Evolutionary conservation across 2,888 invertebrate species (phyloP).

Genomic region (Andrena flavipes): DNA sequence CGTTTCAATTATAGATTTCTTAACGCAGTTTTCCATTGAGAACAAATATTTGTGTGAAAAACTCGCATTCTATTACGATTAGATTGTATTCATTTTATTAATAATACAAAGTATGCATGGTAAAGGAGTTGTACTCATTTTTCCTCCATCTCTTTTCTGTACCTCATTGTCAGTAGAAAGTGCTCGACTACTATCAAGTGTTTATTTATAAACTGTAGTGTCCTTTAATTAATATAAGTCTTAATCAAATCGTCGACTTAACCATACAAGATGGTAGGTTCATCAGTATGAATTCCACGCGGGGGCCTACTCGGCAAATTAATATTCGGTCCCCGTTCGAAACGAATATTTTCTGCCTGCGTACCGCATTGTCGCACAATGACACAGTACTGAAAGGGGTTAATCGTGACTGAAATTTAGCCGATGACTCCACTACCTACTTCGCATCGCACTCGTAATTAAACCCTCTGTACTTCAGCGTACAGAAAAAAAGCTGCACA

Average conservation of each 20-base stretch:
- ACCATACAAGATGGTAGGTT: conserved; percentile 3
- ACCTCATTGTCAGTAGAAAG: background rate
- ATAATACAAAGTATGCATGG: too few relatives aligned
- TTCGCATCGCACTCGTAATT: conserved; percentile 20
- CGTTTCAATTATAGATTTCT: too few relatives aligned
- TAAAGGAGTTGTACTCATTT: too few relatives aligned
- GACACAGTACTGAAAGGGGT: conserved; percentile 77
- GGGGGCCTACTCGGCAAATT: conserved; percentile 61
- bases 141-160: background rate
- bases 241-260: conserved; percentile 3
- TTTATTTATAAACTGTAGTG: background rate
- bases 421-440: conserved; percentile 32
- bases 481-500: background rate
- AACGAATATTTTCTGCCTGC: conserved; percentile 77
- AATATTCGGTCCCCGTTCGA: conserved; percentile 73
- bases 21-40: too few relatives aligned
- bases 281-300: conserved; percentile 67
- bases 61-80: too few relatives aligned
- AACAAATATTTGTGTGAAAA: too few relatives aligned
- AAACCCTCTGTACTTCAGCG: background rate
- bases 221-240: background rate
- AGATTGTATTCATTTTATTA: too few relatives aligned
- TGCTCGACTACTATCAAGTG: background rate
- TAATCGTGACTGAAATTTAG: conserved; percentile 80
- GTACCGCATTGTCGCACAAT: conserved; percentile 68